Percentiles rank a stretch among this genome's conserved stretches.
Conservation (phyloP, 2,888 invertebrate species). For the Lissonota sp. region DNA sequence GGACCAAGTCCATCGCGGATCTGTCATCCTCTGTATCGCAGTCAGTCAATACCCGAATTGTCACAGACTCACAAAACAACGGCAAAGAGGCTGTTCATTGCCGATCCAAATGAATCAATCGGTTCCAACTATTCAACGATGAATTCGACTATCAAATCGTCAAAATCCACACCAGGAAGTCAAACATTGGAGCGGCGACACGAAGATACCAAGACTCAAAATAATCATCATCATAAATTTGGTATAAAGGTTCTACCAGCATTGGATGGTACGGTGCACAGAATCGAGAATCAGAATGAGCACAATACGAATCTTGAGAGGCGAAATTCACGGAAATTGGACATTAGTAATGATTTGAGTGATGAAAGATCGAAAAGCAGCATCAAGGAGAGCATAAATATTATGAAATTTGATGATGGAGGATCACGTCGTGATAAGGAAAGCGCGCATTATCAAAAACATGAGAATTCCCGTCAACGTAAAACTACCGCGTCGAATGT, state of each 20-base stretch:
- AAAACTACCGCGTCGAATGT: constrained; percentile 71
- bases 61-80: constrained; percentile 85
- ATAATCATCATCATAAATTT: constrained; percentile 86
- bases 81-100: constrained; percentile 82
- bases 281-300: constrained; percentile 82
- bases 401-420: neutral
- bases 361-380: constrained; percentile 8
- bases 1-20: constrained; percentile 84
- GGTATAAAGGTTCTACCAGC: constrained; percentile 87
- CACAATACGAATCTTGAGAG: constrained; percentile 82
- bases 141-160: constrained; percentile 79
- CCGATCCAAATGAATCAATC: constrained; percentile 82
- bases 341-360: constrained; percentile 67
- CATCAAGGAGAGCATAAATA: neutral
- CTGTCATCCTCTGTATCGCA: constrained; percentile 90
- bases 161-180: constrained; percentile 76
- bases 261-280: constrained; percentile 80
- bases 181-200: constrained; percentile 79
- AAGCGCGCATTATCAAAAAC: constrained; percentile 57
- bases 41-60: constrained; percentile 92
- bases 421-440: neutral
- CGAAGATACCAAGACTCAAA: constrained; percentile 85
- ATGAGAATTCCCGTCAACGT: constrained; percentile 65
- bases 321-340: constrained; percentile 77
- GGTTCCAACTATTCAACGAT: constrained; percentile 84